Evolutionary conservation across 2,888 invertebrate genomes (phyloP), one percentile per base, ranked within the genome.

Genomic region (Xestobium rufovillosum): DNA sequence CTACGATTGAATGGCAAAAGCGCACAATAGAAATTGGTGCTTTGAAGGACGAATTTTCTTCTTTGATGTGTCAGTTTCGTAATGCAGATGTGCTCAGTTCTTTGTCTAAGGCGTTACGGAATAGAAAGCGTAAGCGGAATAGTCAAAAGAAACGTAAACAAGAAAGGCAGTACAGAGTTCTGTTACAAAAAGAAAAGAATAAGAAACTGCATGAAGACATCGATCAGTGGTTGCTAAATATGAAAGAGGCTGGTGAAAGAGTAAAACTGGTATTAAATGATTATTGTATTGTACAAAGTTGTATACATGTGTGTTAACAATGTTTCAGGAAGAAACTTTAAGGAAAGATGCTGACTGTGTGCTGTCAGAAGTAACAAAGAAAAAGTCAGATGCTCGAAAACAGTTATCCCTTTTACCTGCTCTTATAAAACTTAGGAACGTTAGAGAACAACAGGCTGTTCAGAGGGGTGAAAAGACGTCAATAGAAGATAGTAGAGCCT

Each of bases 281-380:
- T n/a, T n/a, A n/a, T n/a, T n/a, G n/a, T n/a, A n/a, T n/a, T n/a
- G n/a, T n/a, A n/a, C n/a, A n/a, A n/a, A n/a, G n/a, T n/a, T n/a
- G n/a, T n/a, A n/a, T n/a, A n/a, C n/a, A n/a, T n/a, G n/a, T n/a
- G n/a, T n/a, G n/a, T n/a, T n/a, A 19, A 19, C n/a, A 8, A 19
- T 38, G 8, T 46, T 49, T 11, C 57, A 80, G 75, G 78, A 78
- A 50, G 76, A 78, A 58, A 71, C 75, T 49, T 67, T 78, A 45
- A 77, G 80, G 50, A 68, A 73, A 43, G 74, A 81, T 54, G 82
- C 82, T 0, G 86, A 86, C 57, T 64, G 73, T 40, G 73, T 84
- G 4, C 63, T 87, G 3, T 72, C 75, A 34, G 82, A 83, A 51
- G 83, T 86, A 0, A 68, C 76, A 3, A 72, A 75, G 42, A 84